Percentiles rank a stretch among this genome's conserved stretches.
Conservation (phyloP, 2,797 vertebrate genomes). For the Tarsius wallacei region DNA sequence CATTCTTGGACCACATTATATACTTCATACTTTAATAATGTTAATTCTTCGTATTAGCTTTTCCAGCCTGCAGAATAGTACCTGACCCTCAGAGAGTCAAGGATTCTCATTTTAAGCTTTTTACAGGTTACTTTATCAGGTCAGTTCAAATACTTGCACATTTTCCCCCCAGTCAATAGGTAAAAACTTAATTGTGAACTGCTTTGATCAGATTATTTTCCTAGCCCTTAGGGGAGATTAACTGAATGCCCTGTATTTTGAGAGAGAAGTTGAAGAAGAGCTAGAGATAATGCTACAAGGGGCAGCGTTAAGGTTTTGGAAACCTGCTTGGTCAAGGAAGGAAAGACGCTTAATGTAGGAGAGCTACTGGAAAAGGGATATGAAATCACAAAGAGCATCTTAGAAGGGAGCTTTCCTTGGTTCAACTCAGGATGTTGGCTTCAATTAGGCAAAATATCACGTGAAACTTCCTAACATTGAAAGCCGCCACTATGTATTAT, state of each 20-base stretch:
- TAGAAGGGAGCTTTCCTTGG: not conserved
- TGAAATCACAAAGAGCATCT: slow-evolving; percentile 6
- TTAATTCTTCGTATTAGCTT: slow-evolving; percentile 56
- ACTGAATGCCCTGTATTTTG: not conserved
- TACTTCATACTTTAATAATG: not conserved
- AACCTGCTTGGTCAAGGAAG: not conserved
- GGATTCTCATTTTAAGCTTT: slow-evolving; percentile 2
- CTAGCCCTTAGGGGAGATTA: not conserved
- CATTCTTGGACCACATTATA: not conserved
- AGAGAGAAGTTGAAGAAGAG: not conserved
- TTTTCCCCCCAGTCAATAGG: not conserved
- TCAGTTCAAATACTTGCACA: slow-evolving; percentile 56
- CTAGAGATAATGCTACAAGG: not conserved
- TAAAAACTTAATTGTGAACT: slow-evolving; percentile 8
- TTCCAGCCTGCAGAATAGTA: not conserved
- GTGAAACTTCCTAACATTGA: slow-evolving; percentile 23
- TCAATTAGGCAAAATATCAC: not conserved
- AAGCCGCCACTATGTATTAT: not conserved
- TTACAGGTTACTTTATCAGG: not conserved
- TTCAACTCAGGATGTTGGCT: slow-evolving; percentile 50
- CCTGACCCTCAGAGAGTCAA: not conserved
- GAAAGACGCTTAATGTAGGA: not conserved
- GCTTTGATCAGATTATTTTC: slow-evolving; percentile 15
- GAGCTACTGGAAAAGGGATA: not conserved
- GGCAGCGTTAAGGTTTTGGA: not conserved